A percentile compares a stretch with the other conserved stretches of the same genome.
Evolutionary conservation across 2,797 vertebrate genomes (phyloP).

Genomic region (Bovichtus diacanthus): DNA sequence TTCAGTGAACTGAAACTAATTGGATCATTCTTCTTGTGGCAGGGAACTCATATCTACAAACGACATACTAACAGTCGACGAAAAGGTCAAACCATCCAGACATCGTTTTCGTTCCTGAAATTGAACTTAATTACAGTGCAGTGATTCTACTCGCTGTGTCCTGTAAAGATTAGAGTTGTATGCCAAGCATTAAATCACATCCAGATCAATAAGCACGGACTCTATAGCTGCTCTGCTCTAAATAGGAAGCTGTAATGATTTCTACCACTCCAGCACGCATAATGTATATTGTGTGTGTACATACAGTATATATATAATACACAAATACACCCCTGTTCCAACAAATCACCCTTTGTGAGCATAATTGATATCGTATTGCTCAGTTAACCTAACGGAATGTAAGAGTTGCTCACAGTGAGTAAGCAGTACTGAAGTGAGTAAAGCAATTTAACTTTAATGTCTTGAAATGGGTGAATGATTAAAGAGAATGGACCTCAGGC

Average conservation of each 20-base stretch:
- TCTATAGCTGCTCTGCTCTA: constrained; percentile 57
- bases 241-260: constrained; percentile 59
- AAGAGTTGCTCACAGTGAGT: constrained; percentile 34
- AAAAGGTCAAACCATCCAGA: constrained; percentile 39
- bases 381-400: constrained; percentile 56
- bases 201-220: constrained; percentile 69
- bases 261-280: constrained; percentile 26
- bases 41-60: constrained; percentile 2
- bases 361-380: constrained; percentile 56
- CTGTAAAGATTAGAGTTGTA: constrained; percentile 56
- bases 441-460: constrained; percentile 48
- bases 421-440: constrained; percentile 40
- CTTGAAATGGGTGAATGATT: constrained; percentile 55
- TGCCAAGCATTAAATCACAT: constrained; percentile 69
- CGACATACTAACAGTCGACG: constrained; percentile 16
- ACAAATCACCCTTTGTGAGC: constrained; percentile 31
- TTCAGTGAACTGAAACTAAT: constrained; percentile 38
- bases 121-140: constrained; percentile 51
- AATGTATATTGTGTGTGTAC: constrained; percentile 1
- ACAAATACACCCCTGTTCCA: constrained; percentile 7
- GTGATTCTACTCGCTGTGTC: constrained; percentile 41
- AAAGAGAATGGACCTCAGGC: constrained; percentile 36
- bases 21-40: constrained; percentile 40
- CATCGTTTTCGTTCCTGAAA: constrained; percentile 43
- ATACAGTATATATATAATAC: background rate